These are phyloP conservation scores for Mastacembelus armatus DNA, from an alignment of 2,797 vertebrate genomes.

Conservation along the genomic window DNA sequence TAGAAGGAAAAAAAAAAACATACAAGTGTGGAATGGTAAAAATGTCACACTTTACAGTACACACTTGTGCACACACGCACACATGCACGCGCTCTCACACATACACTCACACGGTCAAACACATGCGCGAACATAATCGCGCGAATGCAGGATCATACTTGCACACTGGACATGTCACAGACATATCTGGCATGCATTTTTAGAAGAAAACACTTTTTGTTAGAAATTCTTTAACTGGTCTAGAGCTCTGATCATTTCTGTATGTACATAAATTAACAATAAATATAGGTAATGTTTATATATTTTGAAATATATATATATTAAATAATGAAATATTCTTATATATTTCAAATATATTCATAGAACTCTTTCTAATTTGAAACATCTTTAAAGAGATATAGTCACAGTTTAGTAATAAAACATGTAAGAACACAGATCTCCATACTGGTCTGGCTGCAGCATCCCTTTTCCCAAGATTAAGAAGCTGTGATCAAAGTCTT, in stretches of 20 bases:
- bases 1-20: conserved; percentile 60
- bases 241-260: conserved; percentile 83
- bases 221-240: conserved; percentile 80
- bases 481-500: conserved; percentile 45
- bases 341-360: conserved; percentile 86
- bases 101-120: conserved; percentile 35
- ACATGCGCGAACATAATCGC: conserved; percentile 66
- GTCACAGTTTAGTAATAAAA: conserved; percentile 88
- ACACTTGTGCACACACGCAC: conserved; percentile 28
- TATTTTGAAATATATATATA: conserved; percentile 82
- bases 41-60: conserved; percentile 69
- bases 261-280: conserved; percentile 87
- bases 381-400: conserved; percentile 83
- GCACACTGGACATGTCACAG: conserved; percentile 86
- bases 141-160: conserved; percentile 70
- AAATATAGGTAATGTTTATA: conserved; percentile 85
- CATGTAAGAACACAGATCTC: conserved; percentile 77
- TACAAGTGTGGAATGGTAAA: conserved; percentile 77
- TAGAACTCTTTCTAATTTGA: conserved; percentile 82
- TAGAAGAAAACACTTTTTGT: conserved; percentile 78
- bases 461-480: conserved; percentile 64
- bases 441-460: conserved; percentile 76
- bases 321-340: conserved; percentile 84
- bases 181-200: conserved; percentile 83
- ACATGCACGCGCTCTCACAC: conserved; percentile 39